Evolutionary conservation across 1,140 invertebrate species (phyloP).

Genomic region (Drosophila sturtevanti): DNA sequence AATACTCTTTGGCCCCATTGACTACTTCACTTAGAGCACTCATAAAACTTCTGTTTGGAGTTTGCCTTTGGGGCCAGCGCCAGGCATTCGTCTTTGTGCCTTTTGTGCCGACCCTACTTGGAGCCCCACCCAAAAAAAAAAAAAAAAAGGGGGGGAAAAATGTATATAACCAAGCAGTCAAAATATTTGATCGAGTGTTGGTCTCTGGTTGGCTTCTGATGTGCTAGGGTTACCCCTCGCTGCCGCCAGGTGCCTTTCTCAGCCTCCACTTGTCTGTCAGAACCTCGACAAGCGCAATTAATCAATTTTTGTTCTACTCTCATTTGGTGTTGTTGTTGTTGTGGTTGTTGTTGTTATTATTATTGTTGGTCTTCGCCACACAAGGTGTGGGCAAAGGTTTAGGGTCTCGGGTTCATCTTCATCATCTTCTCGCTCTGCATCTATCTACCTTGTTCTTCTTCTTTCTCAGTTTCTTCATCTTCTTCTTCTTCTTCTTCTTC

Average conservation of each 20-base stretch:
- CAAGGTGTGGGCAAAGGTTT: not conserved
- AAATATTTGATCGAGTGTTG: slow-evolving; percentile 71
- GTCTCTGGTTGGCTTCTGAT: slow-evolving; percentile 25
- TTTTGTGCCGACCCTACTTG: slow-evolving; percentile 1
- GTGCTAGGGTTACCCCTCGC: not conserved
- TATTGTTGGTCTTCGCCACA: slow-evolving; percentile 36
- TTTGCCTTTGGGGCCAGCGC: slow-evolving; percentile 28
- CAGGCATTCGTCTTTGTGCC: slow-evolving; percentile 37
- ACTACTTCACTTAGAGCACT: not conserved
- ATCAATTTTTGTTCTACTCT: slow-evolving; percentile 56
- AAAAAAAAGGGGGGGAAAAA: not conserved
- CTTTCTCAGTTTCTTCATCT: not conserved
- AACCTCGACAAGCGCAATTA: slow-evolving; percentile 48
- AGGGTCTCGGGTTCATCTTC: not conserved
- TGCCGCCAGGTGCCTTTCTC: not conserved
- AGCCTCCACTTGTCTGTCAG: slow-evolving; percentile 25
- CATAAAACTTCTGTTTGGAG: not conserved
- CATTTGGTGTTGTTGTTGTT: slow-evolving; percentile 26
- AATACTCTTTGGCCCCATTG: not conserved
- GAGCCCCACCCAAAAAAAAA: slow-evolving; percentile 16
- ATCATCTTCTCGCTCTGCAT: not conserved
- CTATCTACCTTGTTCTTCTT: not conserved
- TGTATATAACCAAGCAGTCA: slow-evolving; percentile 35
- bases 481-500: not conserved
- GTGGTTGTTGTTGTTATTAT: not conserved